Percentiles rank a stretch among this genome's conserved stretches.
phyloP scores from a whole-genome alignment of 2,888 invertebrate species.

The Cremastinae sp. region DNA sequence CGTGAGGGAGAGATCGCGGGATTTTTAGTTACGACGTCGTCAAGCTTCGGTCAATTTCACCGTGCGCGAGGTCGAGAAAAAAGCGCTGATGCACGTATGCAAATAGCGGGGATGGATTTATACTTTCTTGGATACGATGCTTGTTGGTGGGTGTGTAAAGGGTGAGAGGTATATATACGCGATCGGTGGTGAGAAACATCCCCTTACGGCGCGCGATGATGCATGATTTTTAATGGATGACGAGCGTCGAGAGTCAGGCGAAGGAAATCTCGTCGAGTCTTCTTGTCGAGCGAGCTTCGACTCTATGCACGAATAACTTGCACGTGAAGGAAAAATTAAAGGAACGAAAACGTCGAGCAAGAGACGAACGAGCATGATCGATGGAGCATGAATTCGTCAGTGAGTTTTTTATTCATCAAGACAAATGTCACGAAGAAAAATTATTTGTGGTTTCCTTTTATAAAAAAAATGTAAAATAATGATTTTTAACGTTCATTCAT shows the following conservation, averaged over 20 bases:
- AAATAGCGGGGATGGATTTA: constrained; percentile 3
- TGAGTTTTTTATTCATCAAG: too few species aligned
- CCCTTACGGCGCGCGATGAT: constrained; percentile 35
- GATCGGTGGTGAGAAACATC: background rate
- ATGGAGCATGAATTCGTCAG: too few species aligned
- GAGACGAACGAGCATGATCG: background rate
- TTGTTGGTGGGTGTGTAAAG: background rate
- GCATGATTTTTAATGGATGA: constrained; percentile 33
- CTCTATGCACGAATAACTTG: background rate
- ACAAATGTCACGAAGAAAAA: too few species aligned
- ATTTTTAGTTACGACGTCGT: background rate
- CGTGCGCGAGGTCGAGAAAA: background rate
- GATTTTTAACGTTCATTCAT: too few species aligned
- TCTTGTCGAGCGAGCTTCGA: constrained; percentile 9
- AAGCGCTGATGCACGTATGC: background rate
- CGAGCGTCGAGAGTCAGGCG: background rate
- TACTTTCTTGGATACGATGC: constrained; percentile 9
- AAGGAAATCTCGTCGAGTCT: background rate
- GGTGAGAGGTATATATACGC: background rate
- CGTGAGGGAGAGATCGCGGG: background rate
- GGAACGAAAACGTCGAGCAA: constrained; percentile 4
- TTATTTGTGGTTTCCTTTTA: too few species aligned
- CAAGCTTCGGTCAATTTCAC: constrained; percentile 22
- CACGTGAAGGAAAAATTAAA: background rate
- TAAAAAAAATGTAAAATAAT: too few species aligned